A percentile compares a stretch with the other conserved stretches of the same genome.
Conservation (phyloP, 2,888 invertebrate genomes). For the Orchestes rusci region DNA sequence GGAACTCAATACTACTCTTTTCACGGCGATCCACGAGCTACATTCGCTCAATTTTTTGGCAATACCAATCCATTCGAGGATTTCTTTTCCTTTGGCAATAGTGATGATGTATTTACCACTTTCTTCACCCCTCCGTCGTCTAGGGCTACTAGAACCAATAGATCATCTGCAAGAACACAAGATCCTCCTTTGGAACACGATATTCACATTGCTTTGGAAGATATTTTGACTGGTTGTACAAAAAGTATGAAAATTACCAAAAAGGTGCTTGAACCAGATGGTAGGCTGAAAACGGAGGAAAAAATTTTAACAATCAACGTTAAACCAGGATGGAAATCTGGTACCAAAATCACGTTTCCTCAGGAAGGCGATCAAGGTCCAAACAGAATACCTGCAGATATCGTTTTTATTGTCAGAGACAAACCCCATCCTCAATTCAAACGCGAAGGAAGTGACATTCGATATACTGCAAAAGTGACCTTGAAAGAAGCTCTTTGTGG, state of each 20-base stretch:
- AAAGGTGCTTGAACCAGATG: conserved; percentile 71
- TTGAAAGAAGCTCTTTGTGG: conserved; percentile 88
- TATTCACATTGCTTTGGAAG: conserved; percentile 81
- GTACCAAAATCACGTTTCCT: conserved; percentile 94
- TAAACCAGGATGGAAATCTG: conserved; percentile 95
- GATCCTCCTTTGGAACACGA: conserved; percentile 87
- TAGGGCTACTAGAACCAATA: conserved; percentile 33
- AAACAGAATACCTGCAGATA: conserved; percentile 87
- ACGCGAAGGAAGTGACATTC: conserved; percentile 85
- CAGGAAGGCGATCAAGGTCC: conserved; percentile 86
- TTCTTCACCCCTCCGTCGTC: neutral
- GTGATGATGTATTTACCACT: neutral
- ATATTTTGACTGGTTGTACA: conserved; percentile 72
- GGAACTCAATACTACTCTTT: conserved; percentile 72
- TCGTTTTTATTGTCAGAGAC: conserved; percentile 89
- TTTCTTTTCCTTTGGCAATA: conserved; percentile 60
- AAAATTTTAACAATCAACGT: conserved; percentile 87
- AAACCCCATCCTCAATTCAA: conserved; percentile 82
- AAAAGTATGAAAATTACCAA: conserved; percentile 98
- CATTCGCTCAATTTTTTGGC: conserved; percentile 95
- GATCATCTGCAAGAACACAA: conserved; percentile 45
- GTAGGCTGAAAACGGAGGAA: conserved; percentile 74
- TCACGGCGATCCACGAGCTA: conserved; percentile 91
- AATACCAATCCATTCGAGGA: conserved; percentile 84
- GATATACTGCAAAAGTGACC: conserved; percentile 73